Percentiles rank a stretch among this genome's conserved stretches.
Evolutionary conservation across 2,797 vertebrate species (phyloP).

Genomic region (Peromyscus nudipes): DNA sequence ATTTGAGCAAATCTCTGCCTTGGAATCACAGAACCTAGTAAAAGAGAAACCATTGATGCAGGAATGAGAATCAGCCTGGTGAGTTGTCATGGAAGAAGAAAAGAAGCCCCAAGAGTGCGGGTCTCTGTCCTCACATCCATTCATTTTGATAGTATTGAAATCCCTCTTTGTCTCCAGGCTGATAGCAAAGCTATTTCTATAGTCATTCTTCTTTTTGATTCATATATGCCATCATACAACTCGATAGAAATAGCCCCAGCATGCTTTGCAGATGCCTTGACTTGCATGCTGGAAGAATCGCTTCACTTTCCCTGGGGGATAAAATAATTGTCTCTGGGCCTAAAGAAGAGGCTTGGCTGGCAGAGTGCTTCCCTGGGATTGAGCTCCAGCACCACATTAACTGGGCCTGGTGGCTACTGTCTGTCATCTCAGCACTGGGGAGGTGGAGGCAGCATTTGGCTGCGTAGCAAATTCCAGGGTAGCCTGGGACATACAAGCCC

Average conservation of each 20-base stretch:
- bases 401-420: no score
- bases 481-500: neutral
- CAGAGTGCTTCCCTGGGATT: neutral
- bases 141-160: neutral
- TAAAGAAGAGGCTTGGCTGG: neutral
- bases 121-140: neutral
- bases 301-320: neutral
- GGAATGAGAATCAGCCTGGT: neutral
- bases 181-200: neutral
- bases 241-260: neutral
- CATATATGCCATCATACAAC: neutral
- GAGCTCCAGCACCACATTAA: neutral
- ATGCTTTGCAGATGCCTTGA: slow-evolving; percentile 28
- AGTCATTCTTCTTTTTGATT: neutral
- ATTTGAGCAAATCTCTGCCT: slow-evolving; percentile 1
- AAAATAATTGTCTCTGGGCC: neutral
- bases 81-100: neutral
- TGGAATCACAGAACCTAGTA: neutral
- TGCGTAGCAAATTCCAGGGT: neutral
- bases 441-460: neutral
- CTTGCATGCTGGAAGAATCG: neutral
- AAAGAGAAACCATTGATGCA: neutral
- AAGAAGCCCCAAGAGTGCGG: neutral
- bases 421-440: neutral
- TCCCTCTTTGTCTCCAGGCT: neutral